Base-by-base conservation (phyloP, 1,140 invertebrate genomes). In the Sminthurides bifidus region DNA sequence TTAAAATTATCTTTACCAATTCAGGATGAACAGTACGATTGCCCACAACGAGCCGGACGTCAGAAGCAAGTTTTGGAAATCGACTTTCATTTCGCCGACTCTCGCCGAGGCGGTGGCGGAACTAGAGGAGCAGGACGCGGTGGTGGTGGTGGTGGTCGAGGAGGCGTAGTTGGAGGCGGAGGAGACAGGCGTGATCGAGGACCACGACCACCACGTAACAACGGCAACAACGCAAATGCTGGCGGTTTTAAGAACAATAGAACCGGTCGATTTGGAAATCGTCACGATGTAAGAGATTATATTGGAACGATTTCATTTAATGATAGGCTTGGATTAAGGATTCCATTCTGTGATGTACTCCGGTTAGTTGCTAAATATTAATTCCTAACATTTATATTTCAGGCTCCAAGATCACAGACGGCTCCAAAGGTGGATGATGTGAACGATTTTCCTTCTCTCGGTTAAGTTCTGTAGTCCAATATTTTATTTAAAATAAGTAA, bases 351-450 rank as follows among this genome's bases (percentile, higher is more conserved):
- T n/a, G n/a, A n/a, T n/a, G n/a, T n/a, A n/a, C n/a, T n/a, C n/a
- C n/a, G n/a, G n/a, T n/a, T n/a, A n/a, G n/a, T n/a, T n/a, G n/a
- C n/a, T n/a, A n/a, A n/a, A n/a, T n/a, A n/a, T n/a, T 21, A 19
- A 19, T 43, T 37, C 17, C 24, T 43, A 14, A 10, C 24, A 23
- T 43, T 43, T 43, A 29, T 46, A 15, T 26, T 29, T 26, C 44
- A 49, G 46, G 21, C 46, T 10, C 41, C 41, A 43, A 43, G 41
- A 45, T 33, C 43, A 64, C 78, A 80, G 61, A 74, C 81, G 59
- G 89, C 89, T 68, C 92, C 92, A 21, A 92, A 91, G 72, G 87
- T 95, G 48, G 88, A 93, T 70, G 90, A 95, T 74, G 90, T 90
- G 75, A 83, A 85, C 68, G 90, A 92, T 75, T 94, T 95, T 74